phyloP scores from a whole-genome alignment of 2,113 vertebrate species.

The Dolichallabes microphthalmus region DNA sequence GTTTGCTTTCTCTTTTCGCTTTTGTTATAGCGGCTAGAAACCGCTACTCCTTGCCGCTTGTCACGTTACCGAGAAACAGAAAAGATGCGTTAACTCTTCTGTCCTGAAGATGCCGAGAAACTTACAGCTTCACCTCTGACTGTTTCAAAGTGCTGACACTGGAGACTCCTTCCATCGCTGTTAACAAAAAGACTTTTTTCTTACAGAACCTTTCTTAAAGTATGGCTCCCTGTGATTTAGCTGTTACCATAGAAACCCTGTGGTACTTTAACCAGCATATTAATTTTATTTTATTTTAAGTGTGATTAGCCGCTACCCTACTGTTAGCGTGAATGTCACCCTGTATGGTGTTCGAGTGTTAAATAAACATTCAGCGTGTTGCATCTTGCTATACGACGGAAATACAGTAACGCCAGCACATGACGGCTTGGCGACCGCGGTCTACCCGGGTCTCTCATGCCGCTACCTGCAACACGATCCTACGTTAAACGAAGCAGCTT shows the following conservation, averaged over 20 bases:
- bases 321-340: background rate
- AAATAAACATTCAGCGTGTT: background rate
- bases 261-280: background rate
- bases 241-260: background rate
- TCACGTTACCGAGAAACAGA: background rate
- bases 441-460: background rate
- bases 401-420: background rate
- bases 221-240: background rate
- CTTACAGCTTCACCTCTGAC: background rate
- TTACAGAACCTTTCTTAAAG: background rate
- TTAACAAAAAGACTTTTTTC: background rate
- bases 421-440: no score
- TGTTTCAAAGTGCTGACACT: background rate
- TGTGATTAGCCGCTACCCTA: background rate
- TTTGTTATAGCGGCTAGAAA: background rate
- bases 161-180: background rate
- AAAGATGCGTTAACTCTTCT: background rate
- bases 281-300: no score
- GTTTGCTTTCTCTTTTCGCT: background rate
- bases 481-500: background rate
- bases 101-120: no score
- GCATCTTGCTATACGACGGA: background rate
- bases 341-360: background rate
- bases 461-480: background rate
- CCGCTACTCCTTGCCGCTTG: background rate